Conservation (phyloP, 2,113 vertebrate genomes). For the Mirza zaza region DNA sequence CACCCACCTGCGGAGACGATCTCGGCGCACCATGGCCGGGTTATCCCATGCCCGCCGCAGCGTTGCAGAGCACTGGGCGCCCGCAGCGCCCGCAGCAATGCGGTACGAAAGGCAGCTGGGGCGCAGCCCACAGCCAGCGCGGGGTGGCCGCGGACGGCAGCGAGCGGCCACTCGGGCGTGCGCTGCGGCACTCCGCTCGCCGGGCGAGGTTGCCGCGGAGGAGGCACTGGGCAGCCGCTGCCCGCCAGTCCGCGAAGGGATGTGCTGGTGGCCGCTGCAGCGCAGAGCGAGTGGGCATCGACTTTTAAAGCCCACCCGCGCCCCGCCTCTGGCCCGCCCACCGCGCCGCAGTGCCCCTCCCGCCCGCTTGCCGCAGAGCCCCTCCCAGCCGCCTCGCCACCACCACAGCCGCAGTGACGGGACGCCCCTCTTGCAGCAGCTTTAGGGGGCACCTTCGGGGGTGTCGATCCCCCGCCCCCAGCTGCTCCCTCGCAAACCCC, state of each 20-base stretch:
- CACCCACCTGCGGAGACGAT: conserved; percentile 79
- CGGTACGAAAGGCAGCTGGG: background rate
- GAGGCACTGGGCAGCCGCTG: background rate
- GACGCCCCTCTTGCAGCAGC: background rate
- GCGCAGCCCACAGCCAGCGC: background rate
- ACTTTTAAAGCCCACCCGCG: conserved; percentile 68
- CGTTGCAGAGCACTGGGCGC: background rate
- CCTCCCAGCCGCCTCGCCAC: conserved; percentile 4
- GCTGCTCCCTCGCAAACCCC: background rate
- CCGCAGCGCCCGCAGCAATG: background rate
- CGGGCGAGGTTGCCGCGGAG: conserved; percentile 71
- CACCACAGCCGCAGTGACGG: rapidly evolving
- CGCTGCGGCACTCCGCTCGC: conserved; percentile 61
- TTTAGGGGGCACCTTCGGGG: background rate
- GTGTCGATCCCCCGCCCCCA: background rate
- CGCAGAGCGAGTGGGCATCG: conserved; percentile 33
- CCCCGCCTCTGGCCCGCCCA: conserved; percentile 73
- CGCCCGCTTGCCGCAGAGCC: conserved; percentile 3
- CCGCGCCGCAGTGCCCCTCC: conserved; percentile 57
- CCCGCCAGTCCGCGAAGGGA: background rate
- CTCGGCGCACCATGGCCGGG: conserved; percentile 74
- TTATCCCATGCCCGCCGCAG: conserved; percentile 72
- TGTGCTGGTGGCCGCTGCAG: conserved; percentile 56
- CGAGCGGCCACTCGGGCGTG: background rate
- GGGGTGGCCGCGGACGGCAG: background rate